Evolutionary conservation across 2,113 vertebrate species (phyloP).

Genomic region (Elephantulus edwardii): DNA sequence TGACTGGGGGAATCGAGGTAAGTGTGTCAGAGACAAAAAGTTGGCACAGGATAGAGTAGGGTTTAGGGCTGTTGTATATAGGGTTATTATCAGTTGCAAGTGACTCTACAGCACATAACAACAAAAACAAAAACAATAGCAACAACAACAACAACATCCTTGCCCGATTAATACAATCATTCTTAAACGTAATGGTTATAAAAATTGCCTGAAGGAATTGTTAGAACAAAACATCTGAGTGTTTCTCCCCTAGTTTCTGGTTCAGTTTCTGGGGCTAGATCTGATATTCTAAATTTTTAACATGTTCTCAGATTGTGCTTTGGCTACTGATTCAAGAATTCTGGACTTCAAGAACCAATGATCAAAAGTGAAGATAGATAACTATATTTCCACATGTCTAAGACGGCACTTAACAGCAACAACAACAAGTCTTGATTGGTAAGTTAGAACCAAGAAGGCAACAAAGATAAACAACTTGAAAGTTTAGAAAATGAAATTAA

Average conservation of each 20-base stretch:
- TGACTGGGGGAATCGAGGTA: no score
- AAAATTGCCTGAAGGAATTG: neutral
- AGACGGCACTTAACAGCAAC: no score
- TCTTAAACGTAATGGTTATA: neutral
- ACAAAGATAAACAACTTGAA: conserved; percentile 4
- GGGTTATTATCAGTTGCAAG: no score
- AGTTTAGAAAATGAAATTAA: neutral
- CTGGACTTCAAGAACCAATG: neutral
- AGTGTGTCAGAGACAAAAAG: no score
- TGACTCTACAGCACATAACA: no score
- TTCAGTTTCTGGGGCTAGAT: neutral
- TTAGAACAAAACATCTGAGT: neutral
- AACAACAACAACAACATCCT: no score
- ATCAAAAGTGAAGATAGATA: neutral
- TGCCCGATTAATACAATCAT: neutral
- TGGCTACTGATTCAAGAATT: neutral
- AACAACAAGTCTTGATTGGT: neutral
- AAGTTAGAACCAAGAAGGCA: neutral
- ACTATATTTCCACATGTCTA: no score
- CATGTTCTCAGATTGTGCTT: neutral
- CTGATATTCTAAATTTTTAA: neutral
- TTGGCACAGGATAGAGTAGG: no score
- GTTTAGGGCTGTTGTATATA: no score
- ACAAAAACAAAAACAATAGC: no score
- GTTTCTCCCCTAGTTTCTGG: neutral